phyloP scores from a whole-genome alignment of 1,140 invertebrate genomes.

The Brachionus calyciflorus region DNA sequence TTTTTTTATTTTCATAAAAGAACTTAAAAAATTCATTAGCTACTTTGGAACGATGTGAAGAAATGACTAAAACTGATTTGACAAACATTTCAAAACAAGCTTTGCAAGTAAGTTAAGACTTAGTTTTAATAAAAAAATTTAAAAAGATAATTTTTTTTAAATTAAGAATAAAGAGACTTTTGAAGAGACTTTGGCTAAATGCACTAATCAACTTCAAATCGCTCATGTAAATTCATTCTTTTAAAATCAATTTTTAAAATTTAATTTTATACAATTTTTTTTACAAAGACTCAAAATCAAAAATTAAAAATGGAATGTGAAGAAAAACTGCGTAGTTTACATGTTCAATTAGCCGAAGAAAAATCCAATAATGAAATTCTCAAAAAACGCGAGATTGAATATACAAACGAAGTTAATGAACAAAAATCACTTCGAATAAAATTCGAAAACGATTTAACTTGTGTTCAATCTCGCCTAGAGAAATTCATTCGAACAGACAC shows the following conservation, averaged over 20 bases:
- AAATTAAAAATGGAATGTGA: constrained; percentile 16
- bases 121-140: neutral
- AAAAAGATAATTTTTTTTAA: neutral
- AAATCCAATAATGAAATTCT: constrained; percentile 38
- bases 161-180: constrained; percentile 41
- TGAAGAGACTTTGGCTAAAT: constrained; percentile 38
- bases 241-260: neutral
- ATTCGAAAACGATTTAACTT: neutral
- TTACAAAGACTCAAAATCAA: constrained; percentile 11
- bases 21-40: neutral
- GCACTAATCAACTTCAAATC: constrained; percentile 11
- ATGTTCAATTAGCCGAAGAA: constrained; percentile 36
- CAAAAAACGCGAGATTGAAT: constrained; percentile 9
- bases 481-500: constrained; percentile 1
- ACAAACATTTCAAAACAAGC: constrained; percentile 34
- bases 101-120: neutral
- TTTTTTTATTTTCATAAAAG: neutral
- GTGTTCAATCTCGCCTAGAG: neutral
- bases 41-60: constrained; percentile 6
- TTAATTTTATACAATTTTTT: neutral
- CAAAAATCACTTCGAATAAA: neutral
- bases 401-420: neutral
- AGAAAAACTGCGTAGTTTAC: constrained; percentile 15
- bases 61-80: constrained; percentile 14
- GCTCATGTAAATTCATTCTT: neutral